Percentiles rank a stretch among this genome's conserved stretches.
Conservation (phyloP, 23 tunicate genomes). For the Trididemnum clinides region DNA sequence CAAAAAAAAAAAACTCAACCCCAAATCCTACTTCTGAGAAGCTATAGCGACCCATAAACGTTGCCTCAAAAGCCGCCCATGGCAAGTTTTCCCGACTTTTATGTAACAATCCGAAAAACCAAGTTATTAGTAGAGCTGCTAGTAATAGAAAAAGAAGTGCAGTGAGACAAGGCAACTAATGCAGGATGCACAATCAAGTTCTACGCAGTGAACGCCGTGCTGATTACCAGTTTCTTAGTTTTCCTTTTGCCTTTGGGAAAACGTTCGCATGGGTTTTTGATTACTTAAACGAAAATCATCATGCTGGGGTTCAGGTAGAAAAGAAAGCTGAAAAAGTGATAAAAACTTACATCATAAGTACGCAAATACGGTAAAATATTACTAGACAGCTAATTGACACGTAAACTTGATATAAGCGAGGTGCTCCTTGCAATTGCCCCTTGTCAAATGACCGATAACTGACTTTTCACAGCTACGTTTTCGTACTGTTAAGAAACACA, state of each 20-base stretch:
- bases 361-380: too few relatives aligned
- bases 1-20: too few relatives aligned
- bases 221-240: neutral
- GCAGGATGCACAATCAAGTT: neutral
- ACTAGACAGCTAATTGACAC: too few relatives aligned
- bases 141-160: neutral
- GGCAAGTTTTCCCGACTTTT: neutral
- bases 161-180: neutral
- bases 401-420: too few relatives aligned
- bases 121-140: neutral
- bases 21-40: too few relatives aligned
- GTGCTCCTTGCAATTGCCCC: too few relatives aligned
- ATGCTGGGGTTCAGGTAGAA: neutral
- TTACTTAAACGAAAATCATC: constrained; percentile 44
- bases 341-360: neutral
- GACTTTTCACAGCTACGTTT: too few relatives aligned
- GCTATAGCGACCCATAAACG: too few relatives aligned
- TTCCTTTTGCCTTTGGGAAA: constrained; percentile 29
- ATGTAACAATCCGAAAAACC: neutral
- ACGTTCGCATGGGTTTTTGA: constrained; percentile 48
- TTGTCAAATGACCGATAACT: too few relatives aligned
- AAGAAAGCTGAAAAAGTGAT: constrained; percentile 15
- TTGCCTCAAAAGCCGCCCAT: too few relatives aligned
- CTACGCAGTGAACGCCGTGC: neutral
- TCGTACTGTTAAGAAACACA: too few relatives aligned